Percentiles rank a stretch among this genome's conserved stretches.
Evolutionary conservation across 2,888 invertebrate species (phyloP).

Genomic region (Osedax frankpressi): DNA sequence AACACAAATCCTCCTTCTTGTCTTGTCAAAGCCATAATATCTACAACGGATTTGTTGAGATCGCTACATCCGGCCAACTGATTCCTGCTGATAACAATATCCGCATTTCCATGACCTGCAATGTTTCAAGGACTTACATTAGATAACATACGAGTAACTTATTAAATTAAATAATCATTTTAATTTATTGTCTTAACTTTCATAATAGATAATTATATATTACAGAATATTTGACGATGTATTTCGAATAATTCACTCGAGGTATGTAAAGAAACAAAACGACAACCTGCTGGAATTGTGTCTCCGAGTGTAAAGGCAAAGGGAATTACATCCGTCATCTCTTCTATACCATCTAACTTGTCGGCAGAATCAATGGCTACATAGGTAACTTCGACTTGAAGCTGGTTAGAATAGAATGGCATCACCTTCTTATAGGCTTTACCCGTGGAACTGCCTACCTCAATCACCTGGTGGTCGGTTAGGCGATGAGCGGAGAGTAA

Average conservation of each 20-base stretch:
- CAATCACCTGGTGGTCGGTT: background rate
- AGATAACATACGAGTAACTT: too few relatives aligned
- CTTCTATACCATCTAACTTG: background rate
- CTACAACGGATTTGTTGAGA: background rate
- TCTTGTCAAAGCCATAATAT: background rate
- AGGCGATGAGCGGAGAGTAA: too few relatives aligned
- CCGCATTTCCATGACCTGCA: background rate
- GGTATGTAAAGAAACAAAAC: background rate
- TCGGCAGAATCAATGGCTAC: background rate
- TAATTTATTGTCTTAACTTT: too few relatives aligned
- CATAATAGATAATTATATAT: background rate
- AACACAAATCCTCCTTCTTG: background rate
- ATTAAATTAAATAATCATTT: too few relatives aligned
- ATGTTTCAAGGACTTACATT: too few relatives aligned
- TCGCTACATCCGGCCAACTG: background rate
- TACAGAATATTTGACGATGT: background rate
- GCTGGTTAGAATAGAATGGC: background rate
- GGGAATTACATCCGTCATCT: background rate
- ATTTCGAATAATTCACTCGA: background rate
- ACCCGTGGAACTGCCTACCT: background rate
- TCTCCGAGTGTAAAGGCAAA: background rate
- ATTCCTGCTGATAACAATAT: background rate
- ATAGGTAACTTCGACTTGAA: background rate
- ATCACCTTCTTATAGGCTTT: background rate
- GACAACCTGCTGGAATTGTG: background rate